Percentiles rank a stretch among this genome's conserved stretches.
These are phyloP conservation scores for Buphagus erythrorhynchus DNA, from an alignment of 2,797 vertebrate genomes.

Conservation along the genomic window DNA sequence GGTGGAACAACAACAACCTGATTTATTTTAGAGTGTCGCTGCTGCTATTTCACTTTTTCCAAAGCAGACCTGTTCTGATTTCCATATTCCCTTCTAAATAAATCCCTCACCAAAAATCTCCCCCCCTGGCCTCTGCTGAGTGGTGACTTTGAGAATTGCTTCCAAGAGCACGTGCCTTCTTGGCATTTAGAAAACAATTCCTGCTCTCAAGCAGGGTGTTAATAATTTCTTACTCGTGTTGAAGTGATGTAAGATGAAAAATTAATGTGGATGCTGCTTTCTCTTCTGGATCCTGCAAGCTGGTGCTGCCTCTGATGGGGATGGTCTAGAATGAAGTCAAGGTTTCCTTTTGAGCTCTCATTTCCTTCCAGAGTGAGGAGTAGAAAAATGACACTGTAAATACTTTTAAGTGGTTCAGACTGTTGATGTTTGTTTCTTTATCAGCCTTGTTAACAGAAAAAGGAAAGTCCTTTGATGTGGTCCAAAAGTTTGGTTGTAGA, in stretches of 20 bases:
- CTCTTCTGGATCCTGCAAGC: neutral
- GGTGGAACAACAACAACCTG: neutral
- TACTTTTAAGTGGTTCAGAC: neutral
- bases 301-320: neutral
- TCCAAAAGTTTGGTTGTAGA: neutral
- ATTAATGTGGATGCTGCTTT: conserved; percentile 8
- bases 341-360: neutral
- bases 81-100: neutral
- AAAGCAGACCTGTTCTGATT: neutral
- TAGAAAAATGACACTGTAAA: neutral
- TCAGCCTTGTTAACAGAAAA: neutral
- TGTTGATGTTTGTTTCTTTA: neutral
- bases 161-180: neutral
- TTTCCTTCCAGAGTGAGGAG: neutral
- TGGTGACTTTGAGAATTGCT: neutral
- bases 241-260: conserved; percentile 50
- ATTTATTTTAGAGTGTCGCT: neutral
- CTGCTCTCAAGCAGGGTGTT: conserved; percentile 3
- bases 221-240: conserved; percentile 46
- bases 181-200: conserved; percentile 3
- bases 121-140: neutral
- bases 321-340: neutral
- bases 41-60: neutral
- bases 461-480: neutral
- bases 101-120: neutral